Evolutionary conservation across 1,140 invertebrate species (phyloP).

Genomic region (Pogonomyrmex californicus): DNA sequence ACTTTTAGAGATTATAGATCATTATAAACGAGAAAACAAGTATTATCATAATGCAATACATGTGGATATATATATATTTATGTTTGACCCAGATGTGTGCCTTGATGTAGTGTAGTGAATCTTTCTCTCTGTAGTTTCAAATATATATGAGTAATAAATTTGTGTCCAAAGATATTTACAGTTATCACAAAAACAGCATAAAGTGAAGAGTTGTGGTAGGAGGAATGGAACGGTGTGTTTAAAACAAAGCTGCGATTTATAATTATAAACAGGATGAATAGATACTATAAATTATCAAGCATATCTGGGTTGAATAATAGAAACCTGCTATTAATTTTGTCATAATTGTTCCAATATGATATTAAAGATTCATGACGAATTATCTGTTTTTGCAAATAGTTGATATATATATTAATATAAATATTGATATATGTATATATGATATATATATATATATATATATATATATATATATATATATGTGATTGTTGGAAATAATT

Average conservation of each 20-base stretch:
- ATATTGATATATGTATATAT: slow-evolving; percentile 41
- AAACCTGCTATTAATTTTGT: slow-evolving; percentile 43
- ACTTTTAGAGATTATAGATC: slow-evolving; percentile 40
- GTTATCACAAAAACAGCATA: slow-evolving; percentile 3
- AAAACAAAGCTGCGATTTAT: slow-evolving; percentile 24
- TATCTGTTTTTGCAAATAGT: slow-evolving; percentile 53
- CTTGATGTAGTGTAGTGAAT: slow-evolving; percentile 13
- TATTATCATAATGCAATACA: slow-evolving; percentile 44
- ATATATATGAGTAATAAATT: slow-evolving; percentile 31
- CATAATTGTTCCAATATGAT: slow-evolving; percentile 49
- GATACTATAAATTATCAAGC: slow-evolving; percentile 11
- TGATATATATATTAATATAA: slow-evolving; percentile 2
- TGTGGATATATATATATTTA: slow-evolving; percentile 14
- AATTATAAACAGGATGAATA: slow-evolving; percentile 20
- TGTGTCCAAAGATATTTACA: slow-evolving; percentile 14
- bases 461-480: slow-evolving; percentile 32
- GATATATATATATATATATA: not conserved
- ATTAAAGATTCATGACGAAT: slow-evolving; percentile 32
- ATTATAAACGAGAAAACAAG: slow-evolving; percentile 25
- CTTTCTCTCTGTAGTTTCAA: not conserved
- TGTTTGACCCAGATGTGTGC: slow-evolving; percentile 50
- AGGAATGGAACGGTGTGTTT: not conserved
- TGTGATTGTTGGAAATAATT: slow-evolving; percentile 59
- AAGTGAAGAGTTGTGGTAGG: not conserved
- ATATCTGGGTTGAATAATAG: slow-evolving; percentile 53